Base-by-base conservation (phyloP, 2,888 invertebrate species). In the Ecdyonurus torrentis region DNA sequence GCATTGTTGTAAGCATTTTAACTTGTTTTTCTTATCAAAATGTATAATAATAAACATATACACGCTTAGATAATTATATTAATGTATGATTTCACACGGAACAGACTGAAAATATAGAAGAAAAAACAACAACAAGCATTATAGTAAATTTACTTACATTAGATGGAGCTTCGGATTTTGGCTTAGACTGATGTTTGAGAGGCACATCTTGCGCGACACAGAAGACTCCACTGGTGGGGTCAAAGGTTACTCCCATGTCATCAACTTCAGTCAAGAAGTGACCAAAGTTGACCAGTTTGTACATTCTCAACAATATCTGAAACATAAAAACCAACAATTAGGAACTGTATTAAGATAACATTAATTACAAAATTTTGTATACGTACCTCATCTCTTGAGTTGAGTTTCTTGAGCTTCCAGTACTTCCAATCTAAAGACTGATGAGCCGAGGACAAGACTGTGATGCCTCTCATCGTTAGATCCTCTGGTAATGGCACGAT, bases 261-360 rank as follows among this genome's bases (percentile, higher is more conserved):
- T 83, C 77, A 61, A 86, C 78, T 2, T 80, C 78, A 61, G 84
- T 80, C 66, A 89, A 72, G 68, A 76, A 82, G 70, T 84, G 81
- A 1, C 91, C 92, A 76, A 93, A 92, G 67, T 86, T 83, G 37
- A 90, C 79, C 70, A 93, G 81, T 73, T 88, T 88, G 63, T 87
- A 78, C 55, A 86, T 82, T 68, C 93, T 81, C 66, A 91, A 76
- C 23, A 90, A 76, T 62, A 85, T 84, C 75, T 76, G 70, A 7
- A 67, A 69, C 25, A 58, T 7, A 25, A 25, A 18, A n/a, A 37
- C 60, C 24, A 61, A 10, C 2, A 63, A 19, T 18, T 1, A n/a
- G 24, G 23, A 2, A 24, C 24, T 59, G 20, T 2, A 53, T 19
- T 1, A n/a, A n/a, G n/a, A n/a, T n/a, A n/a, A n/a, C n/a, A n/a